These are phyloP conservation scores for Pristionchus japonicus DNA, from an alignment of 2,888 invertebrate genomes.

Conservation along the genomic window DNA sequence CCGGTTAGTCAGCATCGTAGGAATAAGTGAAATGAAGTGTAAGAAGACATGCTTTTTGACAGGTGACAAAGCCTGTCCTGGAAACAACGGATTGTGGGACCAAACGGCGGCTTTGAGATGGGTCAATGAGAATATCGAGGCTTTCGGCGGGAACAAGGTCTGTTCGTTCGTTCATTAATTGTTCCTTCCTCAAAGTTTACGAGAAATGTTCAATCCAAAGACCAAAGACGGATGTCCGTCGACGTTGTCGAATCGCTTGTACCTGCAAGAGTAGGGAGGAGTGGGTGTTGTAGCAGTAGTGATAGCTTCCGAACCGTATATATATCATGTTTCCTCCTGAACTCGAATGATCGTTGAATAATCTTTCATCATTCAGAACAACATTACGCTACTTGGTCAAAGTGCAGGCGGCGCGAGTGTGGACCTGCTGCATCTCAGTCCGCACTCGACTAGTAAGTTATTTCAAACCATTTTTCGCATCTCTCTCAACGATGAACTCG, in stretches of 20 bases:
- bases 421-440: slow-evolving; percentile 10
- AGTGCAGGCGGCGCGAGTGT: slow-evolving; percentile 4
- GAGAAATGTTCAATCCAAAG: no score
- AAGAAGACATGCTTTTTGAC: no score
- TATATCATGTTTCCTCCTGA: not conserved
- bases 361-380: not conserved
- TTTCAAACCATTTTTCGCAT: no score
- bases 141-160: slow-evolving; percentile 23
- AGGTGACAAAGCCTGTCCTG: slow-evolving; percentile 54
- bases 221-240: no score
- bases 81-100: slow-evolving; percentile 59
- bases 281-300: no score
- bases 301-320: no score
- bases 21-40: no score
- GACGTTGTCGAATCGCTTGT: no score
- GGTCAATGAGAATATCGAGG: slow-evolving; percentile 37
- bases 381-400: slow-evolving; percentile 9
- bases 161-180: no score
- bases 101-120: slow-evolving; percentile 60
- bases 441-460: slow-evolving; percentile 13
- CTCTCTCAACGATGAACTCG: not conserved
- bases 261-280: no score
- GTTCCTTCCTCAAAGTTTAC: no score
- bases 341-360: not conserved
- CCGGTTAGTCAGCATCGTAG: slow-evolving; percentile 44